Evolutionary conservation across 2,113 vertebrate genomes (phyloP).

Genomic region (Vimba vimba): DNA sequence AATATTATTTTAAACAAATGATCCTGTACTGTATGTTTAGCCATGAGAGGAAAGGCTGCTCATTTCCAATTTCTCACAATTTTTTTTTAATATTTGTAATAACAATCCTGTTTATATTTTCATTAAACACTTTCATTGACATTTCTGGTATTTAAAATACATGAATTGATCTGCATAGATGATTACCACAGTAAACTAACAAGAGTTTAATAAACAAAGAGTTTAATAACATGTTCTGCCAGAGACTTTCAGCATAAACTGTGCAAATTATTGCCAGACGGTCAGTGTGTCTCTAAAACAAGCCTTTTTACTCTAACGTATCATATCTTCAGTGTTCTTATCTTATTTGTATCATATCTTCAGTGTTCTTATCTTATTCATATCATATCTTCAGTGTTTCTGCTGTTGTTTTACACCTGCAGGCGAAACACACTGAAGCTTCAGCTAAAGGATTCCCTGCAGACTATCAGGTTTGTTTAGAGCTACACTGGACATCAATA

Average conservation of each 20-base stretch:
- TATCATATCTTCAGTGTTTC: neutral
- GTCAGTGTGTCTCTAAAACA: neutral
- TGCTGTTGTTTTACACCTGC: neutral
- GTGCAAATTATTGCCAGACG: neutral
- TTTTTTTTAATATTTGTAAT: neutral
- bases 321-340: too few species aligned
- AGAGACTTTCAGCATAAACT: neutral
- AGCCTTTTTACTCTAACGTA: too few species aligned
- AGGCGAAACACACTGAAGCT: slow-evolving; percentile 10
- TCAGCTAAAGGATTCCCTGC: slow-evolving; percentile 7
- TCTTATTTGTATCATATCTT: too few species aligned
- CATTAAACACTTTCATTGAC: neutral
- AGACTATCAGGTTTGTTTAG: neutral
- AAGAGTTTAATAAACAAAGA: too few species aligned
- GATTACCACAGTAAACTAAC: neutral
- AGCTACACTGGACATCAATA: neutral
- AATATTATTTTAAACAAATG: neutral
- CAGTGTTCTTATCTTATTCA: too few species aligned
- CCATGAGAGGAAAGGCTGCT: neutral
- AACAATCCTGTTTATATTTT: neutral
- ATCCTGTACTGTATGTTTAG: neutral
- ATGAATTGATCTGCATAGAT: neutral
- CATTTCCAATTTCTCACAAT: neutral
- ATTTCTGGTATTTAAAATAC: neutral
- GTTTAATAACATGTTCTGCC: too few species aligned